Percentiles rank a stretch among this genome's conserved stretches.
Conservation (phyloP, 2,113 vertebrate species). For the Sturnira hondurensis region DNA sequence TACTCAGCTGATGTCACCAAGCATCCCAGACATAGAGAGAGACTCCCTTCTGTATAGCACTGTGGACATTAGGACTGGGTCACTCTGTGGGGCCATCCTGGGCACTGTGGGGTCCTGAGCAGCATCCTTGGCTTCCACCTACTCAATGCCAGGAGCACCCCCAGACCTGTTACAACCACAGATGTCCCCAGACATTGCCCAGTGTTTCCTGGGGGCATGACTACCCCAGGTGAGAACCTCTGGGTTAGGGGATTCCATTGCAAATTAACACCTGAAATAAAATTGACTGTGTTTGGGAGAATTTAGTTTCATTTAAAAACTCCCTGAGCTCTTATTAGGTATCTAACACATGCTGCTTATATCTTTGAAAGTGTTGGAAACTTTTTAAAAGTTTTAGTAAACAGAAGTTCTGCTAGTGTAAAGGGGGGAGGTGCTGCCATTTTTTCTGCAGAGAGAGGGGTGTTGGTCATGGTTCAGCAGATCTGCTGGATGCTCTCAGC, state of each 20-base stretch:
- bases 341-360: background rate
- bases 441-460: background rate
- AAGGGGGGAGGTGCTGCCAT: background rate
- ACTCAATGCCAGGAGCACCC: background rate
- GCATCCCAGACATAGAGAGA: background rate
- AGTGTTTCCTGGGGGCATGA: background rate
- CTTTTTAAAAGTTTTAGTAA: background rate
- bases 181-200: background rate
- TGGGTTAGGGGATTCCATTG: background rate
- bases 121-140: background rate
- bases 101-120: background rate
- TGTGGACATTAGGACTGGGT: background rate
- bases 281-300: background rate
- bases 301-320: background rate
- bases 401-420: background rate
- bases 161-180: background rate
- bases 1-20: background rate
- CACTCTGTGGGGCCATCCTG: fast-evolving
- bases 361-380: background rate
- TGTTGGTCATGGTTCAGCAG: fast-evolving
- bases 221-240: background rate
- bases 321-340: background rate
- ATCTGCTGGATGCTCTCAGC: background rate
- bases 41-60: too few species aligned
- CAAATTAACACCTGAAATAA: too few species aligned